Conservation (phyloP, 2,113 vertebrate species). For the Pavo muticus region DNA sequence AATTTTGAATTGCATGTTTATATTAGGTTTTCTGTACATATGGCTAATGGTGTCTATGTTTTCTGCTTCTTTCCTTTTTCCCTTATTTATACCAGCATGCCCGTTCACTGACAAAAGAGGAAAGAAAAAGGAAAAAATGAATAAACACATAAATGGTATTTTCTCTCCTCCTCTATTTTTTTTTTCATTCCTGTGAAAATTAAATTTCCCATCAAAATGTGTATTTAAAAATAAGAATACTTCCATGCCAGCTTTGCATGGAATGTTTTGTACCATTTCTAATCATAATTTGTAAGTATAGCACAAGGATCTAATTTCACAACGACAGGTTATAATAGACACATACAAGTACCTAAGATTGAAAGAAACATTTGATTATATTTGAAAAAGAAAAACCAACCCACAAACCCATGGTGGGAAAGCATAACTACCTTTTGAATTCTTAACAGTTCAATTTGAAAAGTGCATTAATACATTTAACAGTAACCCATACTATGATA, state of each 20-base stretch:
- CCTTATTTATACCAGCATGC: background rate
- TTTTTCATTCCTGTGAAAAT: background rate
- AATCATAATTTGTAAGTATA: background rate
- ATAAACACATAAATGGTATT: background rate
- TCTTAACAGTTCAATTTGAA: background rate
- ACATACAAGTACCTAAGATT: background rate
- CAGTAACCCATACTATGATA: background rate
- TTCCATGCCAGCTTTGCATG: background rate
- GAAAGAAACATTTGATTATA: slow-evolving; percentile 48
- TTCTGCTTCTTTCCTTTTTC: background rate
- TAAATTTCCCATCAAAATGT: background rate
- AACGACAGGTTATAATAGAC: slow-evolving; percentile 40
- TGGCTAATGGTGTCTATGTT: background rate
- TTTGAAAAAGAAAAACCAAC: background rate
- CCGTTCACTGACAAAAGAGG: background rate
- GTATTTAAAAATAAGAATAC: background rate
- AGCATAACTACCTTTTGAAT: background rate
- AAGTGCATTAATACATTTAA: background rate
- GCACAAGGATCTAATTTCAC: slow-evolving; percentile 33
- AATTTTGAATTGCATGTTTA: background rate
- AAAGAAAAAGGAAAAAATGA: rapidly evolving
- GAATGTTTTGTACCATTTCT: slow-evolving; percentile 5
- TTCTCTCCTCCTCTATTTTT: background rate
- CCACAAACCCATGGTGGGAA: background rate
- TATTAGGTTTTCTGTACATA: background rate